phyloP scores from a whole-genome alignment of 2,113 vertebrate genomes.

The Anguilla japonica region DNA sequence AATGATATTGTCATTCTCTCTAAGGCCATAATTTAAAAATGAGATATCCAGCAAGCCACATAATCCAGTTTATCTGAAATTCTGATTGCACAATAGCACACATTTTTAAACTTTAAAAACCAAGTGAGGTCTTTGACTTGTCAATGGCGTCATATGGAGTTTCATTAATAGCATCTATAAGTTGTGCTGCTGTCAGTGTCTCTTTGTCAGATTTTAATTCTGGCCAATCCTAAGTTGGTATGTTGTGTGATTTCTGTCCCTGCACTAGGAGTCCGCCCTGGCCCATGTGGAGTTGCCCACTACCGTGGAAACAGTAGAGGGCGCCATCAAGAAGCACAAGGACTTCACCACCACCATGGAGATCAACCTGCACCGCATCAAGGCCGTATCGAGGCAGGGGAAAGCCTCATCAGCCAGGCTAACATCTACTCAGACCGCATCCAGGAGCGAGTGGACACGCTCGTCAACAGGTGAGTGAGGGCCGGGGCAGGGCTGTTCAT shows the following conservation, averaged over 20 bases:
- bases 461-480: conserved; percentile 73
- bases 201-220: not conserved
- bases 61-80: not conserved
- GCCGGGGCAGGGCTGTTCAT: too few relatives aligned
- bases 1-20: too few relatives aligned
- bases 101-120: not conserved
- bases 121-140: not conserved
- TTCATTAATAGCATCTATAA: not conserved
- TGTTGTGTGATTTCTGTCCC: not conserved
- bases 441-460: conserved; percentile 71
- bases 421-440: conserved; percentile 81
- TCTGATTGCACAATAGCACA: not conserved
- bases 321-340: conserved; percentile 81
- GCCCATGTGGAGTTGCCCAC: conserved; percentile 77
- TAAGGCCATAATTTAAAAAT: too few relatives aligned
- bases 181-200: not conserved
- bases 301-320: conserved; percentile 77
- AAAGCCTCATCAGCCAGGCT: conserved; percentile 82
- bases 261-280: conserved; percentile 76
- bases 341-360: conserved; percentile 91
- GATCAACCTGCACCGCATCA: conserved; percentile 83
- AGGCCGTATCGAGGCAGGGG: conserved; percentile 82
- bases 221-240: not conserved
- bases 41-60: too few relatives aligned
- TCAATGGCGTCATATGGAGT: too few relatives aligned